A percentile compares a stretch with the other conserved stretches of the same genome.
Evolutionary conservation across 2,113 vertebrate genomes (phyloP).

Genomic region (Xenopus tropicalis): UCB_Xtro_10.0 CM004452.2:21744501-21745000

Average conservation of each 20-base stretch:
- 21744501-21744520: too few species aligned
- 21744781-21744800: background rate
- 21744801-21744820: background rate
- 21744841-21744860: too few species aligned
- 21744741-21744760: background rate
- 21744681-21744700: too few species aligned
- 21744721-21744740: background rate
- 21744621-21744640: too few species aligned
- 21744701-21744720: background rate
- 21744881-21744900: constrained; percentile 7
- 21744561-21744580: background rate
- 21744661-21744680: background rate
- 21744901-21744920: constrained; percentile 13
- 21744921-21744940: constrained; percentile 31
- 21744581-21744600: too few species aligned
- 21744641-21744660: constrained; percentile 5
- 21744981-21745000: constrained; percentile 12
- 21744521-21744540: too few species aligned
- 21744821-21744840: too few species aligned
- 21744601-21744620: too few species aligned
- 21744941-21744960: constrained; percentile 13
- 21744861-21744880: too few species aligned
- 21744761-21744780: background rate
- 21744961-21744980: background rate
- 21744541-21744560: background rate